Evolutionary conservation across 2,113 vertebrate genomes (phyloP).

Genomic region (Rynchops niger): DNA sequence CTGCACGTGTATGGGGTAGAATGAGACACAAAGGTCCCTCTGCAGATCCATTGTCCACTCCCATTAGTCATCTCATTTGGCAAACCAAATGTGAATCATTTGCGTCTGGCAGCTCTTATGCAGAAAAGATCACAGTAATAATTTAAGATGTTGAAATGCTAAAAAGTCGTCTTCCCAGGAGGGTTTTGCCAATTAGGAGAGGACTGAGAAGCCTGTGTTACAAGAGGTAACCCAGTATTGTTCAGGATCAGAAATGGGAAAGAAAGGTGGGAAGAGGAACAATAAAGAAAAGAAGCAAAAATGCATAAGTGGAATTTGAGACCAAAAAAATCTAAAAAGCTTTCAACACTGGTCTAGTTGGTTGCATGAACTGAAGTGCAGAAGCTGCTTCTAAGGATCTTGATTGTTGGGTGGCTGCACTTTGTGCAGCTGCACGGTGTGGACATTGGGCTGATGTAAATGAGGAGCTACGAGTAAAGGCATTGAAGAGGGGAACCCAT

Average conservation of each 20-base stretch:
- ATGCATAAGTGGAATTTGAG: neutral
- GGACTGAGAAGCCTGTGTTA: constrained; percentile 30
- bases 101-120: constrained; percentile 45
- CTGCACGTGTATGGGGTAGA: constrained; percentile 28
- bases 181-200: constrained; percentile 69
- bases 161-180: constrained; percentile 52
- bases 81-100: constrained; percentile 44
- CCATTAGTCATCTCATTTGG: constrained; percentile 62
- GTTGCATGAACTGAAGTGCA: neutral
- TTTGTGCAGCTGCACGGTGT: neutral
- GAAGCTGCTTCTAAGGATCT: neutral
- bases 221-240: constrained; percentile 17
- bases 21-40: constrained; percentile 8
- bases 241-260: constrained; percentile 55
- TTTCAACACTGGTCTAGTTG: neutral
- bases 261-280: neutral
- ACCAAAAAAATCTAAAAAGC: neutral
- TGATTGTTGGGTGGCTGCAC: neutral
- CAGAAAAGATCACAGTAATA: constrained; percentile 58
- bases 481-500: neutral
- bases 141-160: constrained; percentile 54
- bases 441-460: neutral
- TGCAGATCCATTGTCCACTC: constrained; percentile 13
- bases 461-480: neutral
- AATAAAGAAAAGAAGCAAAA: constrained; percentile 4